phyloP scores from a whole-genome alignment of 2,113 vertebrate species.

The Rhadina sibilatrix region DNA sequence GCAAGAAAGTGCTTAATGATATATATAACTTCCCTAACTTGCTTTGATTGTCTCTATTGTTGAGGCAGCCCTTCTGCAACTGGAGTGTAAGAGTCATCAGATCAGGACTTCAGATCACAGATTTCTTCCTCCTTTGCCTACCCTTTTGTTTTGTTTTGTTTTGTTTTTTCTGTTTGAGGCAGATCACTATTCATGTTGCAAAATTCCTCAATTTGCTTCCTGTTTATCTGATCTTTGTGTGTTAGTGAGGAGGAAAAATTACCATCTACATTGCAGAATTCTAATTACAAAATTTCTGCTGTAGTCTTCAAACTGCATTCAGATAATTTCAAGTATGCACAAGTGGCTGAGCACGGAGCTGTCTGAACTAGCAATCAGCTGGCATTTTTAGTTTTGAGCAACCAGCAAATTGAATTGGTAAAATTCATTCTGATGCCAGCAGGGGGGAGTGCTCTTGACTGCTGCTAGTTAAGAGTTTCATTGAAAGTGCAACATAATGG shows the following conservation, averaged over 20 bases:
- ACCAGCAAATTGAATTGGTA: constrained; percentile 64
- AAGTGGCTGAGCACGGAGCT: constrained; percentile 57
- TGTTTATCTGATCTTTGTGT: constrained; percentile 62
- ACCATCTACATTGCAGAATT: constrained; percentile 66
- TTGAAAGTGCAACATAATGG: constrained; percentile 51
- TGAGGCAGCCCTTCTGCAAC: neutral
- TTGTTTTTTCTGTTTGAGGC: neutral
- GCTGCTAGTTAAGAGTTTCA: constrained; percentile 50
- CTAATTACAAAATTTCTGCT: constrained; percentile 71
- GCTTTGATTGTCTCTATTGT: neutral
- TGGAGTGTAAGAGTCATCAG: neutral
- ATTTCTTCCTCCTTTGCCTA: neutral
- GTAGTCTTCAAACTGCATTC: constrained; percentile 68
- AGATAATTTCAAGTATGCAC: constrained; percentile 62
- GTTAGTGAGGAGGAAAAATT: constrained; percentile 54
- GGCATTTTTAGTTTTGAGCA: constrained; percentile 62
- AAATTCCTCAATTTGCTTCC: constrained; percentile 55
- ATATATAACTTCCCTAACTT: neutral
- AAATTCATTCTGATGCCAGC: constrained; percentile 66
- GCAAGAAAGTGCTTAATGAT: neutral
- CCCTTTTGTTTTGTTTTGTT: neutral
- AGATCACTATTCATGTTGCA: constrained; percentile 51
- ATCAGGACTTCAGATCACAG: neutral
- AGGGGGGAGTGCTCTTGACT: constrained; percentile 65
- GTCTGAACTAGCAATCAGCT: constrained; percentile 62